phyloP scores from a whole-genome alignment of 2,888 invertebrate species.

The Pimpla rufipes region DNA sequence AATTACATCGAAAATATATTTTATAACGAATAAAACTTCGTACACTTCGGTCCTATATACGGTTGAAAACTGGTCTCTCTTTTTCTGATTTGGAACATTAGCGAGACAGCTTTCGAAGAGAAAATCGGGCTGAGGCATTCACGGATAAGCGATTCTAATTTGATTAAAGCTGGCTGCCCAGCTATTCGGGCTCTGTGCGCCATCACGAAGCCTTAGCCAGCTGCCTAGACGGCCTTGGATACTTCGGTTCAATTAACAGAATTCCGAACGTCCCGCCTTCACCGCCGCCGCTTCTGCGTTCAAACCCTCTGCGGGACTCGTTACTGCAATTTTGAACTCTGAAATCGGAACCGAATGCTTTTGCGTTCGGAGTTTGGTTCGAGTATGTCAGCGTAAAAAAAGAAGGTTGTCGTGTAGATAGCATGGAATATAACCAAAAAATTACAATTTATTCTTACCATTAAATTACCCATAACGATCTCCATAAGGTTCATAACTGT shows the following conservation, averaged over 20 bases:
- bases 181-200: constrained; percentile 73
- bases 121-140: constrained; percentile 23
- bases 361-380: neutral
- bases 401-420: neutral
- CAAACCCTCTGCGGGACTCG: constrained; percentile 14
- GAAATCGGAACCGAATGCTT: neutral
- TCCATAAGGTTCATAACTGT: no score
- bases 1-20: no score
- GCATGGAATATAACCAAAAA: neutral
- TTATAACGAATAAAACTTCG: neutral
- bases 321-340: neutral
- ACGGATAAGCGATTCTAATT: constrained; percentile 72
- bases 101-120: neutral
- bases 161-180: constrained; percentile 75
- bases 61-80: neutral
- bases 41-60: neutral
- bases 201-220: constrained; percentile 70
- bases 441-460: neutral
- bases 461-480: neutral
- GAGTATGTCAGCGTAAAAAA: neutral
- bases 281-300: neutral
- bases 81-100: neutral
- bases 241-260: constrained; percentile 76
- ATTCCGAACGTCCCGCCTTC: constrained; percentile 68
- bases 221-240: constrained; percentile 51